Evolutionary conservation across 2,113 vertebrate species (phyloP), one percentile per base, ranked within the genome.

Genomic region (Trochalopteron elliotii): DNA sequence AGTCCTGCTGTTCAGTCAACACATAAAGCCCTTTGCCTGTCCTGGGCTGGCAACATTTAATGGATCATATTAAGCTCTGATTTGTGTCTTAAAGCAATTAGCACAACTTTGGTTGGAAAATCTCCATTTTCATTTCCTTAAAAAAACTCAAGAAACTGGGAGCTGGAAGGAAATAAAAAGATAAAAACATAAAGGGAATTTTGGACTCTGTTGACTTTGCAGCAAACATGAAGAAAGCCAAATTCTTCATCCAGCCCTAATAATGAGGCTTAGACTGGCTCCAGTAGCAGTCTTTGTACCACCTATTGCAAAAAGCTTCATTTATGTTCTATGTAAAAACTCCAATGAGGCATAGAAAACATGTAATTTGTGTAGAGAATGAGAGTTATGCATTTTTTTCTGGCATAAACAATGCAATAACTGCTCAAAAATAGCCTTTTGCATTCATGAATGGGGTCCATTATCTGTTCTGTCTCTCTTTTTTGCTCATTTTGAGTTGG

Each of bases 321-420:
- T 96, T 97, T 95, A 90, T 83, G 49, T 83, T 89, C 92, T 93
- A 61, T 67, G 86, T 79, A 92, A 96, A 93, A 94, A 90, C 86
- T 84, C 88, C 92, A 97, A 63, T 80, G 94, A 97, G 97, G 89
- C 93, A 94, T 81, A 91, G 83, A 93, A 96, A 96, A 86, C 92
- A 87, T 86, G 71, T 79, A 91, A 96, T 97, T 96, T 97, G 77
- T 90, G 37, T 53, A 94, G 71, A 88, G 70, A 97, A 94, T 91
- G 56, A 83, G 76, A 93, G 90, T 93, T 93, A 86, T 44, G 49
- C 57, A 91, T 67, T 93, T 92, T 96, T 96, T 95, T 33, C 65
- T 95, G 89, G 90, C 96, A 97, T 93, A 97, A 97, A 97, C 95
- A 96, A 95, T 94, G 88, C 81, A 89, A 53, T 86, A 94, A 89